phyloP scores from a whole-genome alignment of 2,113 vertebrate genomes.

The Shinisaurus crocodilurus region DNA sequence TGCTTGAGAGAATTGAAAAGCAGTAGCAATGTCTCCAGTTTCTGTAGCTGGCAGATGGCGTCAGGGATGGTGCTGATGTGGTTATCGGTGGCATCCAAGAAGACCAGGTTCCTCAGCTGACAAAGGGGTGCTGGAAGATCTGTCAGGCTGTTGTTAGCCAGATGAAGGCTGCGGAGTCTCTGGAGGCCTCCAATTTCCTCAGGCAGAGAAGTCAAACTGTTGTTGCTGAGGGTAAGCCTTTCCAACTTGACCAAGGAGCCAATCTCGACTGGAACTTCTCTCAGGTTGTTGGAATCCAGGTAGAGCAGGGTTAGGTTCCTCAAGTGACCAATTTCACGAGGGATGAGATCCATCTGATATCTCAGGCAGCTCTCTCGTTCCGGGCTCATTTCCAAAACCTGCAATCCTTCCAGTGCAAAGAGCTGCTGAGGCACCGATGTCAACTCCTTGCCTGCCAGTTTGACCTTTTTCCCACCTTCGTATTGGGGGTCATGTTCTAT shows the following conservation, averaged over 20 bases:
- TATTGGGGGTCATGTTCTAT: not conserved
- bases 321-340: conserved; percentile 51
- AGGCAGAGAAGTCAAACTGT: conserved; percentile 53
- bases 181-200: conserved; percentile 57
- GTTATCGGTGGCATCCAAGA: conserved; percentile 70
- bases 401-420: conserved; percentile 63
- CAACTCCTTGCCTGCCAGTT: conserved; percentile 66
- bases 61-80: conserved; percentile 52
- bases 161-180: conserved; percentile 67
- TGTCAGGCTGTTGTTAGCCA: conserved; percentile 64
- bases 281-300: conserved; percentile 67
- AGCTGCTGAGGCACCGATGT: conserved; percentile 1
- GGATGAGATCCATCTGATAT: conserved; percentile 60
- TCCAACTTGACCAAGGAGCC: conserved; percentile 57
- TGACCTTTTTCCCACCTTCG: conserved; percentile 60
- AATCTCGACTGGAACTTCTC: conserved; percentile 59
- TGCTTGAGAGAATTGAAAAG: conserved; percentile 57
- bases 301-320: conserved; percentile 64
- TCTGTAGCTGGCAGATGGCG: conserved; percentile 52
- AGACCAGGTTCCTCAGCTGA: conserved; percentile 60
- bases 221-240: conserved; percentile 71
- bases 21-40: conserved; percentile 58
- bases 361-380: conserved; percentile 65
- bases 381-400: conserved; percentile 70
- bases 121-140: conserved; percentile 63